Percentiles rank a stretch among this genome's conserved stretches.
Evolutionary conservation across 2,888 invertebrate species (phyloP).

Genomic region (Athetis lepigone): DNA sequence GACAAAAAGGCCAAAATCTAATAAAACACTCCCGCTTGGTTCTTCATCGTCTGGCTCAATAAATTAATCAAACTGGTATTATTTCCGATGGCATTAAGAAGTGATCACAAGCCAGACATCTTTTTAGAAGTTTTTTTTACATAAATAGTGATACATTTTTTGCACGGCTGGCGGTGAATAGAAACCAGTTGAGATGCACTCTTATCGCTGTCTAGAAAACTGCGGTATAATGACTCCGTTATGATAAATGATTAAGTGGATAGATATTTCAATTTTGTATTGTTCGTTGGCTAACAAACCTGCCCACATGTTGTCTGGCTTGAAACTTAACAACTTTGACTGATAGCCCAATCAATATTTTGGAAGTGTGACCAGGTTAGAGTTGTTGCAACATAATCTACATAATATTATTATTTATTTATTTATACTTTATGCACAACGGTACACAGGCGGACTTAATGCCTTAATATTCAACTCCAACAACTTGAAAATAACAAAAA

Average conservation of each 20-base stretch:
- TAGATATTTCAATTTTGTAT: slow-evolving; percentile 7
- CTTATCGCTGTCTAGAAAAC: slow-evolving; percentile 12
- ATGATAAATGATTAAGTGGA: slow-evolving; percentile 26
- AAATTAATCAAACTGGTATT: slow-evolving; percentile 56
- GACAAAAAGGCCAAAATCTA: slow-evolving; percentile 31
- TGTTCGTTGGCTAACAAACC: slow-evolving; percentile 2
- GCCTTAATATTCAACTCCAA: too few relatives aligned
- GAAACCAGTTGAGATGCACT: slow-evolving; percentile 45
- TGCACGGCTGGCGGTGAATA: slow-evolving; percentile 35
- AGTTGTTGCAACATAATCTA: background rate
- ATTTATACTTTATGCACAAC: too few relatives aligned
- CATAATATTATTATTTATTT: too few relatives aligned
- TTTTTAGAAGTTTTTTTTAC: slow-evolving; percentile 44
- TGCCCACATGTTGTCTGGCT: slow-evolving; percentile 1
- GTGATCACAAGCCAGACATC: slow-evolving; percentile 45
- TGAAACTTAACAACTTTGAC: background rate
- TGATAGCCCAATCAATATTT: background rate
- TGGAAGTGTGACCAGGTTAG: background rate
- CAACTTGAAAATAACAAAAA: too few relatives aligned
- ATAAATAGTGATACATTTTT: slow-evolving; percentile 36
- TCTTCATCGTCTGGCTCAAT: slow-evolving; percentile 39
- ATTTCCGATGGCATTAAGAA: slow-evolving; percentile 57
- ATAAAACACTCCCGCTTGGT: slow-evolving; percentile 20
- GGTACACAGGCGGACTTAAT: too few relatives aligned
- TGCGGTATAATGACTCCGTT: slow-evolving; percentile 9